Conservation (phyloP, 2,113 vertebrate genomes). For the Chamaetylas fuelleborni region DNA sequence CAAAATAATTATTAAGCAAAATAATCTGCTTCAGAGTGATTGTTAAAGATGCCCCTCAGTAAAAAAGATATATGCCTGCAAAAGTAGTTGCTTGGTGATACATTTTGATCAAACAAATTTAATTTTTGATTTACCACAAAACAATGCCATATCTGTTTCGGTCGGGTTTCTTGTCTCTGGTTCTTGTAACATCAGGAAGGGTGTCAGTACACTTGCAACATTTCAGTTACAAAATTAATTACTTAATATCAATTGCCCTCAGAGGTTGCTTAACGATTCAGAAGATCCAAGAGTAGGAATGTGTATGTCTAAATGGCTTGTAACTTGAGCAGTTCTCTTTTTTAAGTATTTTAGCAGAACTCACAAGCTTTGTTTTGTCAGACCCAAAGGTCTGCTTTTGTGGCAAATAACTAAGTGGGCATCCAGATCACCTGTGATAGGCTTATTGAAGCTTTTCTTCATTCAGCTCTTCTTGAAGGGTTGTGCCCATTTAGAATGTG, state of each 20-base stretch:
- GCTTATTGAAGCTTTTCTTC: not conserved
- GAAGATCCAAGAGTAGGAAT: not conserved
- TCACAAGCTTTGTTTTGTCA: not conserved
- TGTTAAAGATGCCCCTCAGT: not conserved
- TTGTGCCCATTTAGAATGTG: not conserved
- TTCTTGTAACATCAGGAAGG: conserved; percentile 9
- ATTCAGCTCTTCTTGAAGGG: not conserved
- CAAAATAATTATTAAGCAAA: not conserved
- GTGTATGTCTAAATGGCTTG: not conserved
- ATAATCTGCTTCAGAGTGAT: not conserved
- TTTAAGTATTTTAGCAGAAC: not conserved
- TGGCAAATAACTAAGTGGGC: not conserved
- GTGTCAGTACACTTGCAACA: conserved; percentile 37
- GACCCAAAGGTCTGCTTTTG: not conserved
- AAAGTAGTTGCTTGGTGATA: not conserved
- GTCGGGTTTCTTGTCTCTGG: not conserved
- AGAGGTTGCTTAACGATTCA: not conserved
- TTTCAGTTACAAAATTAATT: conserved; percentile 53
- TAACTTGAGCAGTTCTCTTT: not conserved
- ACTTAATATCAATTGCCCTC: conserved; percentile 24
- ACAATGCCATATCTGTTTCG: not conserved
- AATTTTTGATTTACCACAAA: not conserved
- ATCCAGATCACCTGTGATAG: not conserved
- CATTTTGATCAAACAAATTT: not conserved
- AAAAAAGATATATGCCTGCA: not conserved